Evolutionary conservation across 2,888 invertebrate genomes (phyloP).

Genomic region (Ophioninae sp.): DNA sequence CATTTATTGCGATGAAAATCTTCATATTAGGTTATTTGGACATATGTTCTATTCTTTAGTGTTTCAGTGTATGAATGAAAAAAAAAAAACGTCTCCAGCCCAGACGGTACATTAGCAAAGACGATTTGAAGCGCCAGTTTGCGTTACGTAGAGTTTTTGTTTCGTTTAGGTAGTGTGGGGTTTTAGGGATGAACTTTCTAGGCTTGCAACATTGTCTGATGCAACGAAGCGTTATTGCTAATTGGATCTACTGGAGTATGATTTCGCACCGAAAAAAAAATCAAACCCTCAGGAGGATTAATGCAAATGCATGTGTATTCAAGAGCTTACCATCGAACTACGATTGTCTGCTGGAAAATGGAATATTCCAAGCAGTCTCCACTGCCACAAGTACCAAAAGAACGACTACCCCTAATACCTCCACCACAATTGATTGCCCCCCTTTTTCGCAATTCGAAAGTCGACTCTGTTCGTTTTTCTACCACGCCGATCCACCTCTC

Average conservation of each 20-base stretch:
- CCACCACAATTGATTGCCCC: neutral
- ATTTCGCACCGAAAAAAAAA: neutral
- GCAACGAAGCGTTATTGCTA: neutral
- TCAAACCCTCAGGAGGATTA: too few species aligned
- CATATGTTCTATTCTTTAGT: too few species aligned
- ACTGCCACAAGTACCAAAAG: neutral
- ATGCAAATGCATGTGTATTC: neutral
- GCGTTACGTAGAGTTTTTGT: too few species aligned
- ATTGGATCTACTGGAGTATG: neutral
- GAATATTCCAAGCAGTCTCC: neutral
- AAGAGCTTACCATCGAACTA: neutral
- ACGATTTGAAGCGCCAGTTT: too few species aligned
- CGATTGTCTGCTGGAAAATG: neutral
- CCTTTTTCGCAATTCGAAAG: neutral
- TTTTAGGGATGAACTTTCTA: neutral
- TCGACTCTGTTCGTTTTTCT: neutral
- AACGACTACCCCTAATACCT: neutral
- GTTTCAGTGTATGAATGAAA: too few species aligned
- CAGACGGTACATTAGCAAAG: too few species aligned
- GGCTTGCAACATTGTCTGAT: neutral
- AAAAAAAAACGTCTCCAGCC: too few species aligned
- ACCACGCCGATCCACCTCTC: neutral
- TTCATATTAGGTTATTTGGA: too few species aligned
- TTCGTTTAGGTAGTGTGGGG: too few species aligned
- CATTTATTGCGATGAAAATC: too few species aligned